Evolutionary conservation across 1,140 invertebrate genomes (phyloP).

Genomic region (Drosophila serrata): DNA sequence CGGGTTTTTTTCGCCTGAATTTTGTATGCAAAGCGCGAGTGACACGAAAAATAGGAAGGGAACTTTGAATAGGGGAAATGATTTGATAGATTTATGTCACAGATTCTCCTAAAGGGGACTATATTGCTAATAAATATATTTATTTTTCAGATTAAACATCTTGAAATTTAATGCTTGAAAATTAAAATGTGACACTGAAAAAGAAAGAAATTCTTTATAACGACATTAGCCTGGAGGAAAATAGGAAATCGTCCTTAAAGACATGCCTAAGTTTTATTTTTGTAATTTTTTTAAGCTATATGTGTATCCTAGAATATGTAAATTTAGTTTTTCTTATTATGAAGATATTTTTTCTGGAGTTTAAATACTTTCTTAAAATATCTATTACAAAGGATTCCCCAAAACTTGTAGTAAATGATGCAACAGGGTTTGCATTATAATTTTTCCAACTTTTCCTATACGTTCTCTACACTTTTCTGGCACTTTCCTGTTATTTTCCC

Average conservation of each 20-base stretch:
- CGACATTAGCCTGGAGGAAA: neutral
- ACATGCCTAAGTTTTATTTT: neutral
- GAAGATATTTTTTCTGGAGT: no score
- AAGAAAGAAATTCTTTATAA: no score
- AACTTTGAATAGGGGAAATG: neutral
- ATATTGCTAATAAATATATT: neutral
- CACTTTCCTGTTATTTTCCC: neutral
- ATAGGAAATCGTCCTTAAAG: neutral
- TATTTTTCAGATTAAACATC: neutral
- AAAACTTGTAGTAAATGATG: conserved; percentile 5
- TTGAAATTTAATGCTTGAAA: neutral
- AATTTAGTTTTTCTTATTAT: neutral
- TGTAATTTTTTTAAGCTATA: neutral
- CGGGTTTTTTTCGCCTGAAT: conserved; percentile 30
- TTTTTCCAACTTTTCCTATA: neutral
- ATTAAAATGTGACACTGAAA: no score
- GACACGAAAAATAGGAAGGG: conserved; percentile 20
- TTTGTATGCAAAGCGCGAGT: conserved; percentile 51
- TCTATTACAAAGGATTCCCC: neutral
- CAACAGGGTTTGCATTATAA: conserved; percentile 28
- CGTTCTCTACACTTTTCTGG: neutral
- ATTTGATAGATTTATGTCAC: neutral
- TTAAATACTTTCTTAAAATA: neutral
- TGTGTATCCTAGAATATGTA: neutral
- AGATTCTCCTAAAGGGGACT: neutral